Conservation (phyloP, 2,797 vertebrate genomes). For the Holocentrus rufus region DNA sequence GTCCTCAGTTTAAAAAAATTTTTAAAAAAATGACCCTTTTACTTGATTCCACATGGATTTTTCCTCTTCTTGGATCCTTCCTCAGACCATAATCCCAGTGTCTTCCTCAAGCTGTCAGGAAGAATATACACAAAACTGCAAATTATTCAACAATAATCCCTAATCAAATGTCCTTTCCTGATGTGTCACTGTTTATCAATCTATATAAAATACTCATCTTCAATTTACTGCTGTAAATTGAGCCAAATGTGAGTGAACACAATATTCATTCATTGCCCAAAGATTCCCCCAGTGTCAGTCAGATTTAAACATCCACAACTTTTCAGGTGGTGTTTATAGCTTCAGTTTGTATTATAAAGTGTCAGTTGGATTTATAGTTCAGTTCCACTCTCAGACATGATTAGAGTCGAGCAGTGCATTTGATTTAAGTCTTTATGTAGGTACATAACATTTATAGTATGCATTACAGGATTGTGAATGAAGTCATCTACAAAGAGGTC, state of each 20-base stretch:
- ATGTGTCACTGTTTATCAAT: too few species aligned
- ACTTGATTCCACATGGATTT: constrained; percentile 33
- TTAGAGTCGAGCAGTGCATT: neutral
- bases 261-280: too few species aligned
- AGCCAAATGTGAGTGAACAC: too few species aligned
- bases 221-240: too few species aligned
- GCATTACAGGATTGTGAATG: neutral
- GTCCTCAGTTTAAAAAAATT: too few species aligned
- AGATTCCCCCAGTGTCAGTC: too few species aligned
- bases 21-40: constrained; percentile 49
- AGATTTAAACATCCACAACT: too few species aligned
- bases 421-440: neutral
- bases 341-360: too few species aligned
- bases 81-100: constrained; percentile 29
- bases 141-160: too few species aligned
- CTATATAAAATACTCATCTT: too few species aligned
- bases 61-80: constrained; percentile 10
- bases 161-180: too few species aligned
- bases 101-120: constrained; percentile 17
- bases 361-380: neutral
- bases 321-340: too few species aligned
- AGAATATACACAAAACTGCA: neutral
- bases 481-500: constrained; percentile 4
- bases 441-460: neutral
- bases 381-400: neutral